Base-by-base conservation (phyloP, 2,888 invertebrate species). In the Cloeon dipterum region DNA sequence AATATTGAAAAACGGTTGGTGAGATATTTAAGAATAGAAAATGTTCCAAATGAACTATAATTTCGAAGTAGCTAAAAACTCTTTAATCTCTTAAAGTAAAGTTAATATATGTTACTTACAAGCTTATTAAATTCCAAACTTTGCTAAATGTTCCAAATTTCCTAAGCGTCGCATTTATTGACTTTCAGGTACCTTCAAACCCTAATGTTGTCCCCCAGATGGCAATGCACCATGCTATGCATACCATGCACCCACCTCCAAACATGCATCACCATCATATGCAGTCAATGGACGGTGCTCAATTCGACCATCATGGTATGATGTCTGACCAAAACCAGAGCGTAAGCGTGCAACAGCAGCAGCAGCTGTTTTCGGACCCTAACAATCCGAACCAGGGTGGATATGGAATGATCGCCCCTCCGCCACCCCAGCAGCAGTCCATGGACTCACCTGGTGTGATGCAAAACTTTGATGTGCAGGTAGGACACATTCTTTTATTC, bases 381-480 rank as follows among this genome's bases (percentile, higher is more conserved):
- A 16, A n/a, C 11, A 29, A 29, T 14, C 25, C 25, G 8, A n/a
- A n/a, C n/a, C n/a, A n/a, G n/a, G 25, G 25, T 10, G 29, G 29
- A n/a, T 29, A 29, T 16, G 29, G 29, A 29, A 29, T 29, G 29
- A 29, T 29, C 16, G 29, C 29, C 5, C 29, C 29, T 29, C 29
- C 29, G 7, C 29, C 29, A 14, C 42, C 41, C 16, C 46, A 45
- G 32, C 46, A 45, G 38, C 47, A 42, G 35, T 47, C 26, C 35
- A 46, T 47, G 43, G 50, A 50, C 40, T 49, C 50, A 5, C 49
- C 50, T 14, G 46, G 47, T 11, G 49, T 49, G 8, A 41, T 50
- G 18, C 48, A 46, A n/a, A 72, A 73, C 52, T 78, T 74, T 57
- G 78, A 79, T 58, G 74, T 78, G 51, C 78, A 78, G 77, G 77